Base-by-base conservation (phyloP, 1,140 invertebrate genomes). In the Euwallacea similis region DNA sequence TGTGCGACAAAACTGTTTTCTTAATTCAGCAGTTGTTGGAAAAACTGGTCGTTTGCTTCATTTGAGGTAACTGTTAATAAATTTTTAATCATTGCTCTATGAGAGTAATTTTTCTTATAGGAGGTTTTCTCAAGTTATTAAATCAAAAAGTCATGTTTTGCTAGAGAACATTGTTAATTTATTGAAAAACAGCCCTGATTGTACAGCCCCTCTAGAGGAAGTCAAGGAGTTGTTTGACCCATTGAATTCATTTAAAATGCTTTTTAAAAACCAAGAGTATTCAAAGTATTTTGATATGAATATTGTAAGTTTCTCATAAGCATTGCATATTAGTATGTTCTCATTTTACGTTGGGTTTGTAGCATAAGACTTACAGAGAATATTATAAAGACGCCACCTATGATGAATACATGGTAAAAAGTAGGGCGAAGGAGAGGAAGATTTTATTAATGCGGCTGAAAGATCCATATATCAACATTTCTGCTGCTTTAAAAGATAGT, bases 101-200 rank as follows among this genome's bases (percentile, higher is more conserved):
- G 4, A 33, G 21, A 4, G 21, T 2, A 33, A 33, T 33, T 33
- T 33, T 33, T 33, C 21, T 68, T 68, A 8, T 13, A 69, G 61
- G 7, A 80, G 87, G 68, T 91, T 90, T 78, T 90, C 84, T 76
- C 81, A 82, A 2, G 84, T 85, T 69, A 81, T 85, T 10, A 87
- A 86, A 78, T 83, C 86, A 11, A 88, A 87, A 73, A 79, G 84
- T 47, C 79, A 86, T 21, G 78, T 84, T 7, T 78, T 88, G 41
- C 82, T 85, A 0, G 84, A 89, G 73, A 81, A 83, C 70, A 81
- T 89, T 16, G 82, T 88, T 0, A 82, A 86, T 47, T 83, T 86
- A 55, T 78, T 91, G 4, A 86, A 86, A 74, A 78, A 77, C 0
- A 85, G 85, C 71, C 84, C 86, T 4, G 83, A 86, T 71, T 79